phyloP scores from a whole-genome alignment of 2,888 invertebrate genomes.

The Terebella lapidaria region DNA sequence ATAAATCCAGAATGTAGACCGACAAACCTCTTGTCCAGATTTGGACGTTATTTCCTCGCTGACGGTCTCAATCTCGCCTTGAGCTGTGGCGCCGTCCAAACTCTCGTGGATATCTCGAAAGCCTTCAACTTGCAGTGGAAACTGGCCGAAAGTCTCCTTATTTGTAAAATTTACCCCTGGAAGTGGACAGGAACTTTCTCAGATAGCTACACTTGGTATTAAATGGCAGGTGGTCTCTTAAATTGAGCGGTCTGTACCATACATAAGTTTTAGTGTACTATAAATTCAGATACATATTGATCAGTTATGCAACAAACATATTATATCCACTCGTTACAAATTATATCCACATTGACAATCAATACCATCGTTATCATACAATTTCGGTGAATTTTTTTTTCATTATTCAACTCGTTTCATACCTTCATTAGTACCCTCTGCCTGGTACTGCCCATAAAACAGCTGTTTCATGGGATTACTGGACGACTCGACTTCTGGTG shows the following conservation, averaged over 20 bases:
- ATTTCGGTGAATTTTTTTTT: no score
- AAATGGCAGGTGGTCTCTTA: background rate
- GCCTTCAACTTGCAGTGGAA: conserved; percentile 54
- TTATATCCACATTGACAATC: no score
- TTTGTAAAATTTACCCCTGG: conserved; percentile 50
- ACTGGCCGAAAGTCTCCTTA: conserved; percentile 55
- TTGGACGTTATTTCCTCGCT: conserved; percentile 42
- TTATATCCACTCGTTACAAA: no score
- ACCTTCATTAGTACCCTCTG: conserved; percentile 53
- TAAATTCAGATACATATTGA: no score
- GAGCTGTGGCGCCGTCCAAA: conserved; percentile 53
- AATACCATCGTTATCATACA: no score
- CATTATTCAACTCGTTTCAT: no score
- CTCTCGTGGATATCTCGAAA: conserved; percentile 54
- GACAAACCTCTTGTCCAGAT: conserved; percentile 54
- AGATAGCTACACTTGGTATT: no score
- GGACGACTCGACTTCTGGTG: no score
- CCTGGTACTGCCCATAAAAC: conserved; percentile 54
- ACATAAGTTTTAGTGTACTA: background rate
- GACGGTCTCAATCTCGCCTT: conserved; percentile 50
- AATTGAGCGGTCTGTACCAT: no score
- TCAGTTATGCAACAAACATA: no score
- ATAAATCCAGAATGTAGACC: no score
- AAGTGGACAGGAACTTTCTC: conserved; percentile 1
- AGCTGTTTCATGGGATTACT: conserved; percentile 54